These are phyloP conservation scores for Tiphia femorata DNA, from an alignment of 2,888 invertebrate species.

Conservation along the genomic window DNA sequence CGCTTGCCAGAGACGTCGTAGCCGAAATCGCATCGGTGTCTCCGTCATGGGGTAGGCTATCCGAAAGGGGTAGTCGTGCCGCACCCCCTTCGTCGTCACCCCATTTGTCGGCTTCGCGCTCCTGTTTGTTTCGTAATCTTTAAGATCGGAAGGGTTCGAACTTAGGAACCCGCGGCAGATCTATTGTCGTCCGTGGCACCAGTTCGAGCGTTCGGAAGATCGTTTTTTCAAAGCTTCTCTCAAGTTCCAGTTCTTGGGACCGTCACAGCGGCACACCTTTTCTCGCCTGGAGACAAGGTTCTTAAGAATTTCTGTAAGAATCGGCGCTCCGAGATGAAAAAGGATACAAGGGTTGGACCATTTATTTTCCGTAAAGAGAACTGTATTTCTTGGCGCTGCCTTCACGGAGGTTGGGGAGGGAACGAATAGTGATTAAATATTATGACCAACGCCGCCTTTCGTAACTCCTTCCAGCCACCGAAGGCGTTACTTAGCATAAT, in stretches of 20 bases:
- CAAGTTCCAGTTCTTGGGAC: no score
- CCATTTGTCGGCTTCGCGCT: constrained; percentile 64
- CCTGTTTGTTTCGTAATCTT: constrained; percentile 69
- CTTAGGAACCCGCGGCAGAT: constrained; percentile 43
- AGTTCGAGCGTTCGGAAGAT: not conserved
- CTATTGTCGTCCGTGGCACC: constrained; percentile 50
- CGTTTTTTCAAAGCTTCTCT: no score
- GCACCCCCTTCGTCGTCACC: constrained; percentile 59
- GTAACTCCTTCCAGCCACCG: constrained; percentile 44
- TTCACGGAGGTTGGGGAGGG: constrained; percentile 49
- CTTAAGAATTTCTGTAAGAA: no score
- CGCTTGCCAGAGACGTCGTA: no score
- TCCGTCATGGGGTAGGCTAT: constrained; percentile 16
- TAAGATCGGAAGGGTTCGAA: constrained; percentile 67
- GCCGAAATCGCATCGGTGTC: constrained; percentile 15
- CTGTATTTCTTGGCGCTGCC: constrained; percentile 47
- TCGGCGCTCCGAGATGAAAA: no score
- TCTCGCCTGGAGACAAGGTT: no score
- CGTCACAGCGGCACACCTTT: no score
- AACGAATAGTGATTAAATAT: constrained; percentile 68
- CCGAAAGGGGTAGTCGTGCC: constrained; percentile 49
- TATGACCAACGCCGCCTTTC: constrained; percentile 64
- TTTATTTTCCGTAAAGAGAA: constrained; percentile 57
- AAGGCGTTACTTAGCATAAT: constrained; percentile 67
- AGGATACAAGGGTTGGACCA: no score